Conservation (phyloP, 2,888 invertebrate species). For the Cephus nigrinus region DNA sequence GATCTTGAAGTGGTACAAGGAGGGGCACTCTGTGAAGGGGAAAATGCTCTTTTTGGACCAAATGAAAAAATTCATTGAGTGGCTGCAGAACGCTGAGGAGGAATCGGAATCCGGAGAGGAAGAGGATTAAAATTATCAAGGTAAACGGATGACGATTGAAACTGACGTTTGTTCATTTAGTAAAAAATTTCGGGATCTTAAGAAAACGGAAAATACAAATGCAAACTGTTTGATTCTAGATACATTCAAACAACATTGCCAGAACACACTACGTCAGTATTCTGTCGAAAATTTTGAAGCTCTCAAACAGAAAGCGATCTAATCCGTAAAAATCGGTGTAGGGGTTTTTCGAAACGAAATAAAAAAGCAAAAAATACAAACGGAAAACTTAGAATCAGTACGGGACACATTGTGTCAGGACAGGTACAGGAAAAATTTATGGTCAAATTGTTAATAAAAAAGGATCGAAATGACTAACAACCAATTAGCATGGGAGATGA, state of each 20-base stretch:
- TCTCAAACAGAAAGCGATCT: slow-evolving; percentile 10
- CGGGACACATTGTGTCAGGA: slow-evolving; percentile 32
- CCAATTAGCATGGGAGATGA: slow-evolving; percentile 46
- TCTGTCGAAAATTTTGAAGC: slow-evolving; percentile 46
- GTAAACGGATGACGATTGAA: not conserved
- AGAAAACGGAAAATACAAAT: not conserved
- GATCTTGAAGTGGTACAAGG: slow-evolving; percentile 96
- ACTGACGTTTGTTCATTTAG: not conserved
- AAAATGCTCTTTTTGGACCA: slow-evolving; percentile 98
- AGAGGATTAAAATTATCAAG: slow-evolving; percentile 61
- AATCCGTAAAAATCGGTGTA: slow-evolving; percentile 16
- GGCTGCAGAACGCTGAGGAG: slow-evolving; percentile 97
- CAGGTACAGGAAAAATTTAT: slow-evolving; percentile 33
- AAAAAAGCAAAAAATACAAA: slow-evolving; percentile 29
- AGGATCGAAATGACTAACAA: slow-evolving; percentile 32
- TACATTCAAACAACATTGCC: slow-evolving; percentile 54
- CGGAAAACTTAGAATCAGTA: slow-evolving; percentile 28
- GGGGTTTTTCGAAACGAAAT: slow-evolving; percentile 17
- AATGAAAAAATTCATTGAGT: slow-evolving; percentile 97
- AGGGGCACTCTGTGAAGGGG: slow-evolving; percentile 92
- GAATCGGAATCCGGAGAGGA: slow-evolving; percentile 74
- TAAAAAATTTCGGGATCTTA: not conserved
- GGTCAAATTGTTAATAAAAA: slow-evolving; percentile 43
- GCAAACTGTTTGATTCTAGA: slow-evolving; percentile 10
- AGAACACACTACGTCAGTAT: slow-evolving; percentile 46